phyloP scores from a whole-genome alignment of 2,797 vertebrate genomes.

The Halcyon leucocephala region DNA sequence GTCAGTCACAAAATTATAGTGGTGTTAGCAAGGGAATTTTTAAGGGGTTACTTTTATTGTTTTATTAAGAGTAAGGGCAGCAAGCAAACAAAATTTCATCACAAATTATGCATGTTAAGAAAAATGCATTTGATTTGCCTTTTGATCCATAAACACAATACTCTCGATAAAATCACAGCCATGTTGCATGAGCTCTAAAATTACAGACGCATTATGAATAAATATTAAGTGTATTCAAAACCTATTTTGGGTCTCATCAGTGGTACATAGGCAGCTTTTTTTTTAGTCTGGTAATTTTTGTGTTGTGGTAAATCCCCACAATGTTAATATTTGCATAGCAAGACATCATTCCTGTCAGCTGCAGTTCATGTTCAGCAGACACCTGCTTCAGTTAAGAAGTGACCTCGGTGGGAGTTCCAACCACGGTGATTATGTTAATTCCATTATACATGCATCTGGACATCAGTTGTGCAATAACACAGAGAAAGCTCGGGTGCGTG shows the following conservation, averaged over 20 bases:
- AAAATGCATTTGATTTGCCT: background rate
- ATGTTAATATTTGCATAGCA: background rate
- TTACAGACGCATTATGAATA: background rate
- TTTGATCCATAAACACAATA: background rate
- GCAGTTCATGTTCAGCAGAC: background rate
- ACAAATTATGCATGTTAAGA: background rate
- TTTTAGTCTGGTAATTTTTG: background rate
- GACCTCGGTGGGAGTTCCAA: conserved; percentile 34
- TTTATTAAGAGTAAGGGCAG: background rate
- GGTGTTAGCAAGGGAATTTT: background rate
- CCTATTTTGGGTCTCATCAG: background rate
- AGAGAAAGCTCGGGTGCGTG: background rate
- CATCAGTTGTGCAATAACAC: background rate
- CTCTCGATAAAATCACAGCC: background rate
- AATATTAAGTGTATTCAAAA: background rate
- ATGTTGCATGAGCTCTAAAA: background rate
- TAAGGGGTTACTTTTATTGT: background rate
- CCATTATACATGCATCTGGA: conserved; percentile 33
- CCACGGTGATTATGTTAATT: conserved; percentile 61
- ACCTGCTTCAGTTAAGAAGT: background rate
- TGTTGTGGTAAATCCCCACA: background rate
- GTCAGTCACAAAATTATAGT: background rate
- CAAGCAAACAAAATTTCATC: background rate
- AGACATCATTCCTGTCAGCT: background rate
- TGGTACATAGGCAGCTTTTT: background rate